These are phyloP conservation scores for Ranitomeya variabilis DNA, from an alignment of 2,113 vertebrate species.

Conservation along the genomic window DNA sequence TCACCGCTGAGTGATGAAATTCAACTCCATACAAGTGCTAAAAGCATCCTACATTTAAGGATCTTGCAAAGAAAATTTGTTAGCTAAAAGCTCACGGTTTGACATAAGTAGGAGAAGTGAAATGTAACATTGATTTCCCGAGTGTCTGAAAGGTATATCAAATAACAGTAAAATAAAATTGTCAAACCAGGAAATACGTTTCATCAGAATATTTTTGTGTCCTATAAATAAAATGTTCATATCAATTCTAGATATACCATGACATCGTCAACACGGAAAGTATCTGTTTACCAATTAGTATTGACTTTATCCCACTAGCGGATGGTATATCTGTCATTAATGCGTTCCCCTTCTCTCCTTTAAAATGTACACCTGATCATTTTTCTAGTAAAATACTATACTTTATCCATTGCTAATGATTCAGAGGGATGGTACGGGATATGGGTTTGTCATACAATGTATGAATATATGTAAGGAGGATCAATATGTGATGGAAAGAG, in stretches of 20 bases:
- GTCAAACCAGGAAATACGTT: constrained; percentile 70
- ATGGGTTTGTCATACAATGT: not conserved
- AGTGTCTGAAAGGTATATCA: constrained; percentile 71
- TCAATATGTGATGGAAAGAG: not conserved
- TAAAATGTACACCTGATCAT: not conserved
- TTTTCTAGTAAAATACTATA: not conserved
- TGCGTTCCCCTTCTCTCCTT: not conserved
- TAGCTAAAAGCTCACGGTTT: constrained; percentile 68
- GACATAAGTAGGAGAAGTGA: constrained; percentile 67
- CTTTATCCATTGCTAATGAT: not conserved
- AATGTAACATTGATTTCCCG: constrained; percentile 72
- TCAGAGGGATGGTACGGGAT: not conserved
- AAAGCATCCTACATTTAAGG: constrained; percentile 63
- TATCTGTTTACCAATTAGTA: constrained; percentile 46
- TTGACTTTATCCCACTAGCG: constrained; percentile 46
- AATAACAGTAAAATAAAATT: constrained; percentile 73
- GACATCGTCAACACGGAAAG: constrained; percentile 44
- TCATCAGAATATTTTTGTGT: constrained; percentile 66
- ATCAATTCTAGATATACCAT: constrained; percentile 59
- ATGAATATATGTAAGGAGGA: not conserved
- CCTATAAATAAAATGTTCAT: constrained; percentile 65
- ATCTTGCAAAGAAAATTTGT: constrained; percentile 69
- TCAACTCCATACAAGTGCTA: constrained; percentile 62
- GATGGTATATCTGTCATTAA: constrained; percentile 2
- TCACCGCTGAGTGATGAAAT: constrained; percentile 65